These are phyloP conservation scores for Mamestra configurata DNA, from an alignment of 1,140 invertebrate genomes.

Conservation along the genomic window DNA sequence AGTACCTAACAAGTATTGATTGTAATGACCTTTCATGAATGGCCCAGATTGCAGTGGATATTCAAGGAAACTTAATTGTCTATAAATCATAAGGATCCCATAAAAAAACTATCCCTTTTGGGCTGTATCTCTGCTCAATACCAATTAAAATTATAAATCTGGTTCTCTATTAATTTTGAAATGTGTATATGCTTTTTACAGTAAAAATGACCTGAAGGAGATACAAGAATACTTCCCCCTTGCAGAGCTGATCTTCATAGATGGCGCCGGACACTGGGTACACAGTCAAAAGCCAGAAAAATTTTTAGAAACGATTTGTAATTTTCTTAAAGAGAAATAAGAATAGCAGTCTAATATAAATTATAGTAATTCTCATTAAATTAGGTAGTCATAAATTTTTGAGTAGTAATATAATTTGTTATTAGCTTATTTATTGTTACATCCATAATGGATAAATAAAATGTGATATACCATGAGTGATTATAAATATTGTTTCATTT, in stretches of 20 bases:
- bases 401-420: conserved; percentile 29
- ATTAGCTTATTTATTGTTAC: conserved; percentile 38
- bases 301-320: conserved; percentile 91
- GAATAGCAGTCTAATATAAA: conserved; percentile 42
- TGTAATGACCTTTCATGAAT: too few species aligned
- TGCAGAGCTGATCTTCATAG: conserved; percentile 92
- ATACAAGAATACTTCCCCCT: conserved; percentile 94
- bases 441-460: conserved; percentile 20
- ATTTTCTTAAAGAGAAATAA: conserved; percentile 85
- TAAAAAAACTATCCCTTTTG: too few species aligned
- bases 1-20: too few species aligned
- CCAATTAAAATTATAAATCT: too few species aligned
- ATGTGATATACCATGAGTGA: conserved; percentile 48
- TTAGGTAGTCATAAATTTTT: conserved; percentile 7
- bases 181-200: conserved; percentile 74
- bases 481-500: conserved; percentile 15
- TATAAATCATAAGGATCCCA: too few species aligned
- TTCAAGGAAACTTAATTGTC: too few species aligned
- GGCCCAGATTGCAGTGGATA: too few species aligned
- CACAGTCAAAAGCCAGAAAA: conserved; percentile 96
- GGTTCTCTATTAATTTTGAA: background rate
- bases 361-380: conserved; percentile 46
- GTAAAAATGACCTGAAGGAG: conserved; percentile 90
- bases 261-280: conserved; percentile 96
- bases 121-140: too few species aligned